These are phyloP conservation scores for Dunckerocampus dactyliophorus DNA, from an alignment of 2,113 vertebrate genomes.

Conservation along the genomic window DNA sequence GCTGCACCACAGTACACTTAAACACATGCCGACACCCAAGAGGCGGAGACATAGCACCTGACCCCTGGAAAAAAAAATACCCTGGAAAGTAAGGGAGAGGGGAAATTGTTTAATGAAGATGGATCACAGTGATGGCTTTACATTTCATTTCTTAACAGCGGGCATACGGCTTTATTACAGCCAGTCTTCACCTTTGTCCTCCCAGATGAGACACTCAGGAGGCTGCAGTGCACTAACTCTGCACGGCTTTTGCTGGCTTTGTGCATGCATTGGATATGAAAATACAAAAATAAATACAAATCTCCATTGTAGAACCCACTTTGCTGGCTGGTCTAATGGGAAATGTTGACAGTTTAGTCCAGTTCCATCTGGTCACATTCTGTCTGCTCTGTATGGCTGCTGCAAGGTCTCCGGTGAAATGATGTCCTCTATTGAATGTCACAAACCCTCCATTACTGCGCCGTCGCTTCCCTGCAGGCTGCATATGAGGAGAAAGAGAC, in stretches of 20 bases:
- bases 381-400: constrained; percentile 59
- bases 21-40: constrained; percentile 61
- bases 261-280: constrained; percentile 2
- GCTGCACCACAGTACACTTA: constrained; percentile 68
- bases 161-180: constrained; percentile 80
- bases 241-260: constrained; percentile 23
- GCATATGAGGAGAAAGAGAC: constrained; percentile 29
- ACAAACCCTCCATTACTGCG: constrained; percentile 63
- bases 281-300: constrained; percentile 33
- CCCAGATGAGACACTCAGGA: constrained; percentile 51
- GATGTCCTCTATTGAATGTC: constrained; percentile 80
- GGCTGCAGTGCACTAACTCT: constrained; percentile 52
- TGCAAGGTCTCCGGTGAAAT: constrained; percentile 77
- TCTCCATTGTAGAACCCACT: constrained; percentile 63
- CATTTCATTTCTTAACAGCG: constrained; percentile 78
- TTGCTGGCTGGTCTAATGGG: constrained; percentile 65
- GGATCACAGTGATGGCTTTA: constrained; percentile 76
- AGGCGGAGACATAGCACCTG: constrained; percentile 66
- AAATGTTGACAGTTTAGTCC: constrained; percentile 71
- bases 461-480: constrained; percentile 58
- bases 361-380: constrained; percentile 66
- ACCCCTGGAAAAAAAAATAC: constrained; percentile 74
- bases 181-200: constrained; percentile 73
- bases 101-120: constrained; percentile 80
- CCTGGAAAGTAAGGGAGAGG: constrained; percentile 68